Evolutionary conservation across 2,888 invertebrate species (phyloP).

Genomic region (Gerris lacustris): DNA sequence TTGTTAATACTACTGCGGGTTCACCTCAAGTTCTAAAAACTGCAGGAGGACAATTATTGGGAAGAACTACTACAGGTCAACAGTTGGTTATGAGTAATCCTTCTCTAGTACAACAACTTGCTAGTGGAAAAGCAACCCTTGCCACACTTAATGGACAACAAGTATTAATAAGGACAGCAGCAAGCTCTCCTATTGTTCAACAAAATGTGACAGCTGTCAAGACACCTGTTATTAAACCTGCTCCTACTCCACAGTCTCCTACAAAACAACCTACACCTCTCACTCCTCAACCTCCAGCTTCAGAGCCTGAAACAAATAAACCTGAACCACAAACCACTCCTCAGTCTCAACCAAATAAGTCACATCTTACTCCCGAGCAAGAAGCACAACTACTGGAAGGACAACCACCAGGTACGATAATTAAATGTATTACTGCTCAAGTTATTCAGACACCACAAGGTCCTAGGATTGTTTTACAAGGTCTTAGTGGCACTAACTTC

Average conservation of each 20-base stretch:
- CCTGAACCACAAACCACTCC: neutral
- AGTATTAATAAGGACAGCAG: slow-evolving; percentile 64
- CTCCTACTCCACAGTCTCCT: neutral
- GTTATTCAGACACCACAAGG: slow-evolving; percentile 68
- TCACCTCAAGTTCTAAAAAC: slow-evolving; percentile 19
- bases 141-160: slow-evolving; percentile 77
- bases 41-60: neutral
- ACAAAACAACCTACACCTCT: slow-evolving; percentile 6
- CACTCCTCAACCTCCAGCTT: neutral
- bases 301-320: neutral
- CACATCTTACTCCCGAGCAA: slow-evolving; percentile 2
- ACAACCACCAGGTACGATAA: slow-evolving; percentile 73
- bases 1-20: slow-evolving; percentile 30
- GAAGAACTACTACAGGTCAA: slow-evolving; percentile 16
- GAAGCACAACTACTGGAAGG: slow-evolving; percentile 62
- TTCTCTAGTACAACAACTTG: slow-evolving; percentile 62
- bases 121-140: slow-evolving; percentile 68
- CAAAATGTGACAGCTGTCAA: slow-evolving; percentile 8
- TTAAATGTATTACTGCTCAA: slow-evolving; percentile 77
- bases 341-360: neutral
- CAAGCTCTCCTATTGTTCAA: slow-evolving; percentile 38
- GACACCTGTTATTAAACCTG: slow-evolving; percentile 2
- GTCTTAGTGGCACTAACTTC: slow-evolving; percentile 68
- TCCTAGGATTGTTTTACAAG: slow-evolving; percentile 74
- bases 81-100: slow-evolving; percentile 56